phyloP scores from a whole-genome alignment of 1,140 invertebrate genomes.

The Portunus trituberculatus region DNA sequence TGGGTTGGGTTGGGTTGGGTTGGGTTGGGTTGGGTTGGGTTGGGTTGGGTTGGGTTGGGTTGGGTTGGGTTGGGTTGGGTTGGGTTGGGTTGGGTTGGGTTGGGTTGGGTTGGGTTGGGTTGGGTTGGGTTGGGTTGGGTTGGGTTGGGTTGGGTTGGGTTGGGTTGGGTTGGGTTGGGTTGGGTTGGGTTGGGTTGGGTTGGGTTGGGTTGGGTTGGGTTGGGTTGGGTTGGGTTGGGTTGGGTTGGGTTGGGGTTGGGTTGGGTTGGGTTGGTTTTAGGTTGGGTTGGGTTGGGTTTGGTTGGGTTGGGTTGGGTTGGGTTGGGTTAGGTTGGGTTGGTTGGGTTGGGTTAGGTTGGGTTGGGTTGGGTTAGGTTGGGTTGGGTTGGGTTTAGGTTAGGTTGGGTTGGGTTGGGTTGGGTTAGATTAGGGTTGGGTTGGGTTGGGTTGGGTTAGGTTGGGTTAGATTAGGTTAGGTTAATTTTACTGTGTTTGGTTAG shows the following conservation, averaged over 20 bases:
- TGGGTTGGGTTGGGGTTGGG: no score
- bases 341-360: no score
- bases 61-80: slow-evolving; percentile 26
- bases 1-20: slow-evolving; percentile 16
- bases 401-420: no score
- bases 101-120: slow-evolving; percentile 21
- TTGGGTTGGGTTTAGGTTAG: no score
- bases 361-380: slow-evolving; percentile 21
- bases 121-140: slow-evolving; percentile 26
- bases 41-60: slow-evolving; percentile 31
- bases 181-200: slow-evolving; percentile 33
- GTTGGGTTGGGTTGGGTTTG: no score
- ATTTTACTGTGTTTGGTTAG: no score
- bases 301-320: no score
- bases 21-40: slow-evolving; percentile 32
- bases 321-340: no score
- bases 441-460: slow-evolving; percentile 16
- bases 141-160: slow-evolving; percentile 27
- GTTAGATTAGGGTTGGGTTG: no score
- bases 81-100: slow-evolving; percentile 25
- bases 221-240: slow-evolving; percentile 37
- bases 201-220: slow-evolving; percentile 31
- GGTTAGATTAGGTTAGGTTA: no score
- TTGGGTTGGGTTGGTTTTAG: no score
- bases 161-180: slow-evolving; percentile 21